phyloP scores from a whole-genome alignment of 2,888 invertebrate species.

The Meliscaeva auricollis region DNA sequence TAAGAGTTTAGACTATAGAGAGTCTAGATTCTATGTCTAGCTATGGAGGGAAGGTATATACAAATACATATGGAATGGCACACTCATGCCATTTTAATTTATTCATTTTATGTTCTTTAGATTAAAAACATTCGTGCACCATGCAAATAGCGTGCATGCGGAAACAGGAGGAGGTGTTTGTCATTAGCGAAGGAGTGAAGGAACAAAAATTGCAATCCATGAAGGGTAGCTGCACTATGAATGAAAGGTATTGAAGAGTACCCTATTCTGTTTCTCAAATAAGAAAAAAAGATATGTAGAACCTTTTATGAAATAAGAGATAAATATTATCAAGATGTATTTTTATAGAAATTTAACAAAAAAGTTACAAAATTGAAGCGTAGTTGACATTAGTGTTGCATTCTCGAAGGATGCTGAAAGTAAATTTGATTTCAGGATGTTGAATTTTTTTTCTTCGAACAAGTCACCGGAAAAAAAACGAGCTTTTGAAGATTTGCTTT shows the following conservation, averaged over 20 bases:
- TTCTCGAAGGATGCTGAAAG: too few relatives aligned
- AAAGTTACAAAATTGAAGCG: too few relatives aligned
- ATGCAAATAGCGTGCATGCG: conserved; percentile 54
- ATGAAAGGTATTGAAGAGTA: neutral
- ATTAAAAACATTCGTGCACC: conserved; percentile 71
- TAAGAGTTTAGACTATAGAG: conserved; percentile 7
- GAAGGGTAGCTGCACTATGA: neutral
- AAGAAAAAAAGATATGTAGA: too few relatives aligned
- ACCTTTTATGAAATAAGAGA: too few relatives aligned
- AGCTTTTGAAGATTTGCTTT: too few relatives aligned
- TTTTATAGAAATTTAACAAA: too few relatives aligned
- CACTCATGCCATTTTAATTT: conserved; percentile 69
- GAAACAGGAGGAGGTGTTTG: conserved; percentile 74
- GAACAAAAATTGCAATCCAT: neutral
- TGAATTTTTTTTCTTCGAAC: too few relatives aligned
- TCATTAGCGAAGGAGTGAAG: conserved; percentile 46
- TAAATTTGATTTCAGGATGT: too few relatives aligned
- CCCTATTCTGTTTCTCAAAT: conserved; percentile 1
- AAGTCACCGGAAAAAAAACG: too few relatives aligned
- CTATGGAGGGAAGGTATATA: neutral
- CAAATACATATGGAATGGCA: conserved; percentile 5
- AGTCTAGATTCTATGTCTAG: conserved; percentile 15
- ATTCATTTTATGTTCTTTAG: conserved; percentile 67
- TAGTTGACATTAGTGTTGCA: too few relatives aligned
- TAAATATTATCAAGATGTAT: too few relatives aligned